Base-by-base conservation (phyloP, 2,113 vertebrate species). In the Neoarius graeffei region DNA sequence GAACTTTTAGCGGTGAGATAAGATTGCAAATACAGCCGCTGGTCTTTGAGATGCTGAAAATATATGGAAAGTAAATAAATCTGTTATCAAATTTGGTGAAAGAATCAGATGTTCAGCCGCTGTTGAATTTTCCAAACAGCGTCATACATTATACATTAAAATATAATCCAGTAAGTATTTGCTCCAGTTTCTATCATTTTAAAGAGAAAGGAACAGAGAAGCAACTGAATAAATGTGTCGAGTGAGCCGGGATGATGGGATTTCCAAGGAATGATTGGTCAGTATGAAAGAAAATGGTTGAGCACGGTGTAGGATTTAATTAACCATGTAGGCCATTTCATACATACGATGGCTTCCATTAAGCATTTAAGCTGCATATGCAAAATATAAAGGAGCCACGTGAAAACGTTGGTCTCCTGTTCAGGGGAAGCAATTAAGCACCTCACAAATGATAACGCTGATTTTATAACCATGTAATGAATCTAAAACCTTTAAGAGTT, bases 141-240 rank as follows among this genome's bases (percentile, higher is more conserved):
- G 62, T 84, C 62, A 84, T 84, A 62, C 82, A 67, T 84, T 84
- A 84, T 67, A 84, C 82, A 84, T 84, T 66, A 52, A 35, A 67
- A 54, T 50, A 67, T 67, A 83, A 66, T 66, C 48, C 25, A 19
- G 60, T 67, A 17, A 67, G n/a, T 13, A 84, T 84, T 67, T 67
- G 62, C 60, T 67, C 82, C 60, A 52, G 59, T 10, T 35, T 64
- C 25, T 13, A 48, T 62, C 20, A 48, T 82, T 62, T 82, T 82
- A 57, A 57, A 56, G 19, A 57, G 77, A 80, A 56, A 27, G 74
- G 50, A 30, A 30, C 57, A 57, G 8, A 82, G 81, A 66, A 50
- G 60, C 42, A 7, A n/a, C 1, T 2, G 60, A 56, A 66, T 50
- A 50, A 83, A 83, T 52, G 42, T 17, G 60, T 66, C 52, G 67